Evolutionary conservation across 2,888 invertebrate species (phyloP), one percentile per base, ranked within the genome.

Genomic region (Sinotaia quadrata): DNA sequence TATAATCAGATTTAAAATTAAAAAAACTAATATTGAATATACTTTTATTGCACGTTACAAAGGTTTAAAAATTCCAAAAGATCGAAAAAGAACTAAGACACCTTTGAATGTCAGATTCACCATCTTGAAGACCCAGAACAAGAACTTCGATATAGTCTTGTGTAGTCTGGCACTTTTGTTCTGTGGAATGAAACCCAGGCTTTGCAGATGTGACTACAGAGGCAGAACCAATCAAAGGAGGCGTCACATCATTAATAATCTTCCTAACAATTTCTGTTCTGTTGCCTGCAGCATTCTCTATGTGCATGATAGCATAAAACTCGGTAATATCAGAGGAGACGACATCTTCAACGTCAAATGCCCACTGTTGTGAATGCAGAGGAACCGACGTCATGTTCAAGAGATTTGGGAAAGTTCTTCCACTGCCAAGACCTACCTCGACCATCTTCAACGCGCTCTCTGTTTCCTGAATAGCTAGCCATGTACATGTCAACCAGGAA

Each of bases 401-500:
- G 18, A 63, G 36, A 36, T 63, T 31, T 8, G 63, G 37, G 10
- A 27, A 21, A 27, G 41, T 41, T 12, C 36, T 29, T 2, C 63
- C 54, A 18, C n/a, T 54, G 27, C 63, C 63, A 21, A 63, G 8
- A 21, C 63, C 63, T 5, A 63, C 7, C 15, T 36, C 37, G 36
- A 63, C 41, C 29, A 7, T 18, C 8, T 51, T 24, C 41, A 63
- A 44, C 10, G 41, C 24, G 29, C 63, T 63, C 36, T 63, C 31
- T 29, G 27, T 7, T 27, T 63, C 63, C 18, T 41, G n/a, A 2
- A 63, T 24, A 1, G 37, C 41, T 10, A 51, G 4, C 63, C 73
- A 73, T 34, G 33, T 27, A 31, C 71, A 68, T 36, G 33, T 41
- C 3, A 74, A 33, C 0, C 44, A 21, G 15, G 71, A 18, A 15